phyloP scores from a whole-genome alignment of 2,797 vertebrate genomes.

The Cichlasoma orientale region DNA sequence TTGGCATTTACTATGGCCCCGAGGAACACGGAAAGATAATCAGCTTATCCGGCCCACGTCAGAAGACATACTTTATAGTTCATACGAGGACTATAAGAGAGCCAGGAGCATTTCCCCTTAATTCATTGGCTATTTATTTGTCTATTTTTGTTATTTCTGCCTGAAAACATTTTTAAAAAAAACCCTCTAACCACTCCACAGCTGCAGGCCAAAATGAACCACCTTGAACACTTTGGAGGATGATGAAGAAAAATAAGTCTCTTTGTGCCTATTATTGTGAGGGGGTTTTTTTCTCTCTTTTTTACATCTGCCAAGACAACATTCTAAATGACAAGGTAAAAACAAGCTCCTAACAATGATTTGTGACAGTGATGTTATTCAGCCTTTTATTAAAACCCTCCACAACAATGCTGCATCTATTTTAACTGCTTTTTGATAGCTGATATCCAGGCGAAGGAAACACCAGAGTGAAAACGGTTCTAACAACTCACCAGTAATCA shows the following conservation, averaged over 20 bases:
- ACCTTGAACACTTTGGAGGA: neutral
- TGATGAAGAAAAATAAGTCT: neutral
- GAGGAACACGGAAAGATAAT: constrained; percentile 29
- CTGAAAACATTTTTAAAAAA: neutral
- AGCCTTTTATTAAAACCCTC: neutral
- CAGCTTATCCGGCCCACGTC: constrained; percentile 20
- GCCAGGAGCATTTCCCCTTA: neutral
- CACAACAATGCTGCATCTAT: neutral
- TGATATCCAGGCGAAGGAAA: neutral
- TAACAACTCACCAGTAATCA: neutral
- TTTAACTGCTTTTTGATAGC: neutral
- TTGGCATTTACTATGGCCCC: constrained; percentile 16
- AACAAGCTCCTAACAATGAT: neutral
- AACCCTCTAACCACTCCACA: neutral
- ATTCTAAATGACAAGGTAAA: neutral
- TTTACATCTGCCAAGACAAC: neutral
- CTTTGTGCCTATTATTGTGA: neutral
- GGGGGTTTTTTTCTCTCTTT: no score
- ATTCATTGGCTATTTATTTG: neutral
- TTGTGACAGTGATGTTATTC: neutral
- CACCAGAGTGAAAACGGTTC: neutral
- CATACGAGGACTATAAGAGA: neutral
- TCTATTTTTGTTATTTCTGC: neutral
- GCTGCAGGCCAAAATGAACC: neutral
- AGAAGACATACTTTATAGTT: constrained; percentile 5